A percentile compares a stretch with the other conserved stretches of the same genome.
These are phyloP conservation scores for Cataglyphis altisquamis DNA, from an alignment of 2,888 invertebrate genomes.

Conservation along the genomic window DNA sequence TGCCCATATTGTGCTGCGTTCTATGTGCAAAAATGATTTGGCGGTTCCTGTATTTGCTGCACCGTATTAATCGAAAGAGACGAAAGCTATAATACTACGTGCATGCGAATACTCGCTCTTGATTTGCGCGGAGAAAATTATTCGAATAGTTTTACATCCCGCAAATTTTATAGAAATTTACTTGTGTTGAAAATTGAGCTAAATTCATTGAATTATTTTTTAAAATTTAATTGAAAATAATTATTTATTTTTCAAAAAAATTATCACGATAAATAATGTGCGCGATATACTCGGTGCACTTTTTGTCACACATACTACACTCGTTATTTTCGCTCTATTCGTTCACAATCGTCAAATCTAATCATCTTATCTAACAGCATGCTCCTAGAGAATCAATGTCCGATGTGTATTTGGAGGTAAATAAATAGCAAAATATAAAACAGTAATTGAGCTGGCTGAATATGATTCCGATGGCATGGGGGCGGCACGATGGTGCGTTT, in stretches of 20 bases:
- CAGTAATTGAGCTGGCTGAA: constrained; percentile 8
- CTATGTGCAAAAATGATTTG: constrained; percentile 74
- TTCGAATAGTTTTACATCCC: background rate
- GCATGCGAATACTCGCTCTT: background rate
- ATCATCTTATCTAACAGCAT: background rate
- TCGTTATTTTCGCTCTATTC: background rate
- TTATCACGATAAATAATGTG: background rate
- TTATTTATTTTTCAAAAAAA: no score
- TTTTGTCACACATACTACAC: no score
- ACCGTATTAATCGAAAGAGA: constrained; percentile 72
- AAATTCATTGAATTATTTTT: background rate
- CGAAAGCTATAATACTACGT: constrained; percentile 37
- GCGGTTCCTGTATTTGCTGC: constrained; percentile 71
- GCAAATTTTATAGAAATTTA: background rate
- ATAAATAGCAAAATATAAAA: constrained; percentile 23
- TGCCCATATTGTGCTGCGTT: constrained; percentile 76
- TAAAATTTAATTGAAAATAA: background rate
- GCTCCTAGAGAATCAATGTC: constrained; percentile 13
- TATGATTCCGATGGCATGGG: background rate
- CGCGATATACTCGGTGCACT: background rate
- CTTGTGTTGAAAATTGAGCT: background rate
- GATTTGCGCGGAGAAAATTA: constrained; percentile 47
- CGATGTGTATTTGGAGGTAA: background rate
- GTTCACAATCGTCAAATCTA: background rate
- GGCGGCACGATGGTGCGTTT: constrained; percentile 56